These are phyloP conservation scores for Blastobasis adustella DNA, from an alignment of 2,888 invertebrate genomes.

Conservation along the genomic window DNA sequence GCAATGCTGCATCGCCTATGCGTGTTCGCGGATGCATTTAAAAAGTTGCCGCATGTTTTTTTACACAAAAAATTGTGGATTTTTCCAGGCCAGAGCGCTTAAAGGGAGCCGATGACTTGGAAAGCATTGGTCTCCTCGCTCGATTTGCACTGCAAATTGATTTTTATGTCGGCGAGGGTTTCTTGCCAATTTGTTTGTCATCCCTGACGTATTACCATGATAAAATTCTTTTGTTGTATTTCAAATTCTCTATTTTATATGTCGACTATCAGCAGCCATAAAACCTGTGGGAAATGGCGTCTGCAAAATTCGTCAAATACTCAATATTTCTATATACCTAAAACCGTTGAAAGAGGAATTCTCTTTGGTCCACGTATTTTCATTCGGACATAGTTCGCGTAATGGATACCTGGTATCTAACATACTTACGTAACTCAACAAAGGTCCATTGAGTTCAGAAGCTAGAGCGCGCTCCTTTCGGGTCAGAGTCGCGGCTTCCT, in stretches of 20 bases:
- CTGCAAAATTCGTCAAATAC: too few species aligned
- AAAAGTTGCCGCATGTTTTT: slow-evolving; percentile 32
- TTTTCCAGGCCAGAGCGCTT: slow-evolving; percentile 58
- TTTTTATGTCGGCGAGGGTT: slow-evolving; percentile 51
- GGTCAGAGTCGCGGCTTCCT: slow-evolving; percentile 5
- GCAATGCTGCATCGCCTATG: slow-evolving; percentile 13
- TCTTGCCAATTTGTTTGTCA: slow-evolving; percentile 35
- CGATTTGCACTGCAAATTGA: slow-evolving; percentile 71
- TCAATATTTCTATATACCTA: too few species aligned
- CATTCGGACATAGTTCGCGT: too few species aligned
- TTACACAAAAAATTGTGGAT: slow-evolving; percentile 46
- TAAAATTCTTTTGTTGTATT: too few species aligned
- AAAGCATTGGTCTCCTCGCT: slow-evolving; percentile 64
- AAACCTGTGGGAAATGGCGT: too few species aligned
- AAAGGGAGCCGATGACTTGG: slow-evolving; percentile 60
- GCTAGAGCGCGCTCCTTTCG: slow-evolving; percentile 32
- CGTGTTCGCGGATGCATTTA: slow-evolving; percentile 24
- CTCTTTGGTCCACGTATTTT: too few species aligned
- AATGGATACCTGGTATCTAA: too few species aligned
- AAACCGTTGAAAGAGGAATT: too few species aligned
- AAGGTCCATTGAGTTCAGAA: slow-evolving; percentile 26
- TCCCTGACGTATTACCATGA: slow-evolving; percentile 9
- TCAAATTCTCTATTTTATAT: too few species aligned
- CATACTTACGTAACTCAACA: slow-evolving; percentile 21
- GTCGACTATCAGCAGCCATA: too few species aligned